Conservation (phyloP, 2,888 invertebrate species). For the Scaeva pyrastri region DNA sequence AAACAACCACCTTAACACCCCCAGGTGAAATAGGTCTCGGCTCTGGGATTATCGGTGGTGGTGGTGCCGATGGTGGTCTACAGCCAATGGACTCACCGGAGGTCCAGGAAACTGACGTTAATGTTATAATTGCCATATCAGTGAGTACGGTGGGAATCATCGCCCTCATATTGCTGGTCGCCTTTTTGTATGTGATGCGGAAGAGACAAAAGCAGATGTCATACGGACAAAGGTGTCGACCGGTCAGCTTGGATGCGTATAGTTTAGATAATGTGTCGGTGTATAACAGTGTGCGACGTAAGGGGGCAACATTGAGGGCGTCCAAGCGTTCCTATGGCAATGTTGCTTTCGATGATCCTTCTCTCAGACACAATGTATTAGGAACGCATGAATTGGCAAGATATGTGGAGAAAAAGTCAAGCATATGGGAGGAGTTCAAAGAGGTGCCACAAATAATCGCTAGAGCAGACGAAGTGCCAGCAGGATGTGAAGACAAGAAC, state of each 20-base stretch:
- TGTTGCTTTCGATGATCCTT: constrained; percentile 95
- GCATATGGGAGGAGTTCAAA: constrained; percentile 92
- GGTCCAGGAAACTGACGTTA: constrained; percentile 85
- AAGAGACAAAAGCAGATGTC: constrained; percentile 92
- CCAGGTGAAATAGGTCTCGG: constrained; percentile 34
- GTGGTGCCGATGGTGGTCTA: constrained; percentile 39
- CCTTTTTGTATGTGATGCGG: constrained; percentile 90
- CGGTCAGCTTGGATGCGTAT: constrained; percentile 94
- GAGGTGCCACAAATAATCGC: constrained; percentile 92
- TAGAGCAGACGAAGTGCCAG: constrained; percentile 92
- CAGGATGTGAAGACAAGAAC: constrained; percentile 95
- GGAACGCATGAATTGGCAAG: constrained; percentile 91
- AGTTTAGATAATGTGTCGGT: constrained; percentile 95
- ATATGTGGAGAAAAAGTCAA: constrained; percentile 89
- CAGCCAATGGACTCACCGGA: constrained; percentile 74
- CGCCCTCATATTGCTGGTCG: constrained; percentile 90
- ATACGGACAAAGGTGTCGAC: constrained; percentile 94
- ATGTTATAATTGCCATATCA: constrained; percentile 91
- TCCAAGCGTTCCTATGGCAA: constrained; percentile 96
- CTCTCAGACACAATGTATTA: constrained; percentile 88
- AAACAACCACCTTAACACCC: constrained; percentile 50
- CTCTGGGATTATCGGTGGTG: constrained; percentile 37
- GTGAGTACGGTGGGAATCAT: constrained; percentile 92
- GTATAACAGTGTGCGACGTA: constrained; percentile 90
- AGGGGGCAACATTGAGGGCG: constrained; percentile 89